Evolutionary conservation across 2,113 vertebrate genomes (phyloP), one percentile per base, ranked within the genome.

Genomic region (Promerops cafer): DNA sequence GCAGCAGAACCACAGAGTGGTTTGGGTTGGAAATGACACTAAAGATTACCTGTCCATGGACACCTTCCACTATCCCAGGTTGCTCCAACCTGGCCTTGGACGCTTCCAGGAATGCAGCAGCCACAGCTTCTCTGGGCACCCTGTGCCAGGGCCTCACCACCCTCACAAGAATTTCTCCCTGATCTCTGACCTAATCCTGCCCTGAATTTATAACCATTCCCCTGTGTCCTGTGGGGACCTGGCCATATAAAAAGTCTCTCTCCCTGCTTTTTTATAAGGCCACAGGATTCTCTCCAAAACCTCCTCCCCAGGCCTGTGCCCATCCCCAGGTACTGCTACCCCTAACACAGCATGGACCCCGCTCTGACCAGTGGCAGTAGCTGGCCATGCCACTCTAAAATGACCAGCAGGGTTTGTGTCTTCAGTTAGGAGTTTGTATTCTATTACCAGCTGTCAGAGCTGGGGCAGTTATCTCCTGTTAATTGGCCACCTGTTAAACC

Each of bases 331-430:
- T 7, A 6, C 17, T 2, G 0, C 27, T 10, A 3, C 14, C 17
- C 12, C 30, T 4, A 11, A 2, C 0, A 10, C 31, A 31, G 60
- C 74, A 31, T 0, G 5, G 61, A 45, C 18, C 37, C 61, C 12
- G 4, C 60, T 80, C 2, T 14, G 17, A 11, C 8, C 37, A 45
- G 21, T 3, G 31, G 5, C 53, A 61, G 33, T 1, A 19, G 31
- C 17, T 22, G 12, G 13, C 44, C 47, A 15, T 1, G 18, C 5
- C 53, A 16, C 22, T 9, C 50, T 3, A 0, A 13, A 53, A 7
- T 6, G 13, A 3, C 3, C 30, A 74, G 22, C 16, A 60, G 47
- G 9, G 39, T 24, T 70, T 24, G n/a, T n/a, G n/a, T n/a, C n/a
- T n/a, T n/a, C n/a, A n/a, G n/a, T n/a, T n/a, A n/a, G n/a, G n/a